Percentiles rank a stretch among this genome's conserved stretches.
Evolutionary conservation across 2,113 vertebrate species (phyloP).

Genomic region (Heteronetta atricapilla): DNA sequence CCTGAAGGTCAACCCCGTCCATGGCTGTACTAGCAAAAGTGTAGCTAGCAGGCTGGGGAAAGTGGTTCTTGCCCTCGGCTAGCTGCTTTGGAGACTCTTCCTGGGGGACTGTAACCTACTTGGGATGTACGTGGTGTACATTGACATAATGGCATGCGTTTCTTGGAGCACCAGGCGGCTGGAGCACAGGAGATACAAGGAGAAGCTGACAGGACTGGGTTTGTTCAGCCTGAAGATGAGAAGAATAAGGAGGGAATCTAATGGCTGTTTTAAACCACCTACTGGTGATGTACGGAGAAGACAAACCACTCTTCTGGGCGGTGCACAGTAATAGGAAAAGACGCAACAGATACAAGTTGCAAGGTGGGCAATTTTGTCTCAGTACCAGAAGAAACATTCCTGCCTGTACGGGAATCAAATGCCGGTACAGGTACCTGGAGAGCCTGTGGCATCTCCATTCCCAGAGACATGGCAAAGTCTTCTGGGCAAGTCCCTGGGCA

Average conservation of each 20-base stretch:
- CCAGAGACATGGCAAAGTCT: background rate
- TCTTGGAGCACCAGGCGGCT: background rate
- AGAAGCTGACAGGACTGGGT: background rate
- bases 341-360: background rate
- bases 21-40: background rate
- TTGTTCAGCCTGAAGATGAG: background rate
- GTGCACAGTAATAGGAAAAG: background rate
- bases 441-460: background rate
- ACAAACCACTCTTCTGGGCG: background rate
- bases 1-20: background rate
- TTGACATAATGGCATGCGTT: background rate
- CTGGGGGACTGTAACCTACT: background rate
- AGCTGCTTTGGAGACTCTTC: background rate
- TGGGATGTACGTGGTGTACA: background rate
- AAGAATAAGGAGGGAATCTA: background rate
- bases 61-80: background rate
- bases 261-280: background rate
- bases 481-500: background rate
- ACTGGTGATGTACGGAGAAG: background rate
- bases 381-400: background rate
- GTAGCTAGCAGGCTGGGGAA: background rate
- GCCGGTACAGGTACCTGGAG: background rate
- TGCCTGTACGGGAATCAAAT: background rate
- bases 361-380: background rate
- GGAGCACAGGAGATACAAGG: background rate